Conservation (phyloP, 1,140 invertebrate genomes). For the Trachymyrmex cornetzi region DNA sequence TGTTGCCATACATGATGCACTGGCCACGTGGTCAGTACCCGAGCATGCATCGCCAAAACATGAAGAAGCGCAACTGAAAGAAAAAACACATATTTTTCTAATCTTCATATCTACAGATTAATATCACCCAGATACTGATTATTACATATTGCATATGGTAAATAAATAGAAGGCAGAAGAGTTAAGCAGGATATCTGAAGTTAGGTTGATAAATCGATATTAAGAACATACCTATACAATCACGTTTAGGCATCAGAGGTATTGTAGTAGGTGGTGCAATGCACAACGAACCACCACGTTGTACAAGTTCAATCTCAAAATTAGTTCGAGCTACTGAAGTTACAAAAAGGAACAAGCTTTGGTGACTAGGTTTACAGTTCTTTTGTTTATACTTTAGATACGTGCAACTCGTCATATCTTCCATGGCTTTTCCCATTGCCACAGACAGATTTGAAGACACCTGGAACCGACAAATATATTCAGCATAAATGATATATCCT, state of each 20-base stretch:
- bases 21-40: constrained; percentile 90
- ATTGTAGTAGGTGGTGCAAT: constrained; percentile 87
- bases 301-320: constrained; percentile 96
- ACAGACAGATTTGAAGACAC: constrained; percentile 90
- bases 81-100: constrained; percentile 54
- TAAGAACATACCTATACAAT: constrained; percentile 92
- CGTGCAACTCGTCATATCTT: constrained; percentile 95
- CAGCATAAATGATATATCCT: background rate
- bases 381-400: constrained; percentile 89
- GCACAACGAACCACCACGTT: constrained; percentile 93
- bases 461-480: constrained; percentile 78
- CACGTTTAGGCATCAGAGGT: constrained; percentile 91
- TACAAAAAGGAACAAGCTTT: constrained; percentile 95
- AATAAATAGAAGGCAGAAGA: background rate
- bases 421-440: constrained; percentile 96
- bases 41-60: constrained; percentile 94
- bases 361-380: constrained; percentile 88
- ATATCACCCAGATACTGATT: background rate
- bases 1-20: constrained; percentile 90
- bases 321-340: constrained; percentile 97
- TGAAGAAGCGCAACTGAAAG: constrained; percentile 94
- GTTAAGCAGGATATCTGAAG: background rate
- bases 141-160: background rate
- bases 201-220: background rate
- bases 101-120: constrained; percentile 1